Conservation (phyloP, 1,140 invertebrate species). For the Drosophila athabasca region DNA sequence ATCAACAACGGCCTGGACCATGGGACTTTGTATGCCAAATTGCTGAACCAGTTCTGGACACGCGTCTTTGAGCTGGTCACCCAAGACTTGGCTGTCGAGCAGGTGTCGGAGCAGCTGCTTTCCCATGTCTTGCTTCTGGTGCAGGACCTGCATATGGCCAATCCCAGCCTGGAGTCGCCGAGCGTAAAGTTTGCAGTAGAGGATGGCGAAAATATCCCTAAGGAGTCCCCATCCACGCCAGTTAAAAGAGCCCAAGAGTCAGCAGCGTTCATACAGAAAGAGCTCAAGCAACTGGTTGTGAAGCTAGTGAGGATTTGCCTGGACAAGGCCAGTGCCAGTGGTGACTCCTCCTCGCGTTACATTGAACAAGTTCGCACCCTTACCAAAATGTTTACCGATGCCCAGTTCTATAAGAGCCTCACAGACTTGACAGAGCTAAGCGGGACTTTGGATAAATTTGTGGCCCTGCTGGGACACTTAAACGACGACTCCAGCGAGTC, state of each 20-base stretch:
- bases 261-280: conserved; percentile 70
- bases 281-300: conserved; percentile 84
- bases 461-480: conserved; percentile 83
- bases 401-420: conserved; percentile 59
- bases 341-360: conserved; percentile 46
- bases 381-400: conserved; percentile 69
- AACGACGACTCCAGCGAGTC: conserved; percentile 83
- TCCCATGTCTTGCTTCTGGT: conserved; percentile 64
- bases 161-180: conserved; percentile 65
- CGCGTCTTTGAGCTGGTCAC: conserved; percentile 84
- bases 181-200: conserved; percentile 65
- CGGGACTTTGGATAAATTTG: conserved; percentile 84
- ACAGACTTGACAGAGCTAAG: conserved; percentile 73
- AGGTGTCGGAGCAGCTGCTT: conserved; percentile 57
- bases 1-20: conserved; percentile 50
- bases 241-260: conserved; percentile 53
- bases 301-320: conserved; percentile 84
- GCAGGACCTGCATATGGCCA: conserved; percentile 67
- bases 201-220: neutral
- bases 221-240: conserved; percentile 44
- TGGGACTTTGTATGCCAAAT: conserved; percentile 81
- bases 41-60: conserved; percentile 85
- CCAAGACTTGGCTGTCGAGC: conserved; percentile 59
- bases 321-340: conserved; percentile 52
- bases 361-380: conserved; percentile 58